A percentile compares a stretch with the other conserved stretches of the same genome.
phyloP scores from a whole-genome alignment of 2,113 vertebrate genomes.

The human region GRCh38 chr2:236346001-236346500 shows the following conservation, averaged over 20 bases:
- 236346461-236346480: neutral
- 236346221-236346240: accelerated
- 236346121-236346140: neutral
- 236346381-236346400: too few relatives aligned
- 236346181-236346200: neutral
- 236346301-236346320: neutral
- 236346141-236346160: neutral
- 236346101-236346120: accelerated
- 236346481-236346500: neutral
- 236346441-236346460: accelerated
- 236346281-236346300: accelerated
- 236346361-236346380: too few relatives aligned
- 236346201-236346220: accelerated
- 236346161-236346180: neutral
- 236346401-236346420: neutral
- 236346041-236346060: neutral
- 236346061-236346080: accelerated
- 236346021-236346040: accelerated
- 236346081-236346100: neutral
- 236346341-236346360: accelerated
- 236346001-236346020: accelerated
- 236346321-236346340: accelerated
- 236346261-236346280: neutral
- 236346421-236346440: accelerated
- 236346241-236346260: accelerated